Evolutionary conservation across 2,888 invertebrate species (phyloP), one percentile per base, ranked within the genome.

Genomic region (Drosophila neonasuta): DNA sequence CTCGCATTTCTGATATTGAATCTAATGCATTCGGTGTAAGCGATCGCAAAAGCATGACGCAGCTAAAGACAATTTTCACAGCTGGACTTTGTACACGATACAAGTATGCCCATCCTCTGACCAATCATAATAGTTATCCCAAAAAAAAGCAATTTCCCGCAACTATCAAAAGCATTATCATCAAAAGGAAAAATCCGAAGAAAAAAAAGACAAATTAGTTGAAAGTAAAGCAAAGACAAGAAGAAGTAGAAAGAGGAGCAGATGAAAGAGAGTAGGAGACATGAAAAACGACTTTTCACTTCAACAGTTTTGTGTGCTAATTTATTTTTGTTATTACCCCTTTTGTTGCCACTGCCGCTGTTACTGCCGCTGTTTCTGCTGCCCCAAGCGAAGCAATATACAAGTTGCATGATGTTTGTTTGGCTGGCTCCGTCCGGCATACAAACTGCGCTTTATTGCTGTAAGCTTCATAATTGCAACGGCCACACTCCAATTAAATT

Each of bases 241-340:
- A 39, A 20, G 57, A 36, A 29, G 63, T 42, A 10, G 15, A 68
- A 24, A 15, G 7, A n/a, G n/a, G 10, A 30, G 49, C 17, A 39
- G 42, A 17, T 15, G 49, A 50, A 20, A 30, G 36, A 34, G 61
- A 32, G 32, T 32, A 10, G 65, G 65, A 71, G 67, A 76, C 64
- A 74, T 86, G 84, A 86, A 86, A 82, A 86, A 80, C 79, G 81
- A 80, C 81, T 86, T 82, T 82, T 82, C 81, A 82, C 86, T 82
- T 82, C 84, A 86, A 84, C 81, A 82, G 81, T 84, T 82, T 81
- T 82, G 87, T 86, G 86, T 81, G 81, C 81, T 86, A 86, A 82
- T 82, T 82, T 77, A 80, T 74, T 82, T 82, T 78, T 72, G 78
- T 74, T 71, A 73, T 68, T 68, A 49, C 52, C 52, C 54, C 63